phyloP scores from a whole-genome alignment of 2,888 invertebrate genomes.

The Ectemnius cavifrons region DNA sequence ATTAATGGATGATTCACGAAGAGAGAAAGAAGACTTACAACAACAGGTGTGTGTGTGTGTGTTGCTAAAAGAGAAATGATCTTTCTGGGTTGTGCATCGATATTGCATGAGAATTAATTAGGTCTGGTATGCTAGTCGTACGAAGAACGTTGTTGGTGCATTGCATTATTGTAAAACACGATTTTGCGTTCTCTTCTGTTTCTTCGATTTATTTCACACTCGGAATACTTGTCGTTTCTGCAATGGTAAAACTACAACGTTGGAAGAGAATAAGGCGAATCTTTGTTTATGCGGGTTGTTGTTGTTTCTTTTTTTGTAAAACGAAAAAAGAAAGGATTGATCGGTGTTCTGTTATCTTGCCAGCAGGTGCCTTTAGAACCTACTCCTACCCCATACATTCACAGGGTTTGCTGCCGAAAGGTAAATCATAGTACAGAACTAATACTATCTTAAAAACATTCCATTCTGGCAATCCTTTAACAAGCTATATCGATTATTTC shows the following conservation, averaged over 20 bases:
- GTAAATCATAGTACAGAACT: conserved; percentile 78
- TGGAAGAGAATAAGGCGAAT: too few species aligned
- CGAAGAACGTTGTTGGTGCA: conserved; percentile 56
- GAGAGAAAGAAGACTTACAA: conserved; percentile 85
- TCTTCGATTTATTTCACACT: too few species aligned
- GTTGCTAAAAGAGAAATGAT: too few species aligned
- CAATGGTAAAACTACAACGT: too few species aligned
- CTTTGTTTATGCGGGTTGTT: too few species aligned
- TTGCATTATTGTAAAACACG: conserved; percentile 54
- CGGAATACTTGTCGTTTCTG: too few species aligned
- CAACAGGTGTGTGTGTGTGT: conserved; percentile 87
- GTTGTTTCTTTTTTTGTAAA: too few species aligned
- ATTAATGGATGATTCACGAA: conserved; percentile 83
- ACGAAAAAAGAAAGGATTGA: too few species aligned
- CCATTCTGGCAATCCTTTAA: too few species aligned
- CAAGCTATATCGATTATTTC: conserved; percentile 14
- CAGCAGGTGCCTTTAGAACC: conserved; percentile 77
- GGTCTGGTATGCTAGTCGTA: conserved; percentile 55
- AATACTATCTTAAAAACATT: conserved; percentile 63
- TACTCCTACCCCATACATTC: conserved; percentile 77
- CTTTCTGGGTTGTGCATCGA: too few species aligned
- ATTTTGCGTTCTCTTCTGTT: too few species aligned
- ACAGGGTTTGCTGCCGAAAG: conserved; percentile 82
- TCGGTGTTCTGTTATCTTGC: conserved; percentile 75
- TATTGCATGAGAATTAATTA: conserved; percentile 28